Evolutionary conservation across 1,140 invertebrate genomes (phyloP), one percentile per base, ranked within the genome.

Genomic region (Radopholus similis): DNA sequence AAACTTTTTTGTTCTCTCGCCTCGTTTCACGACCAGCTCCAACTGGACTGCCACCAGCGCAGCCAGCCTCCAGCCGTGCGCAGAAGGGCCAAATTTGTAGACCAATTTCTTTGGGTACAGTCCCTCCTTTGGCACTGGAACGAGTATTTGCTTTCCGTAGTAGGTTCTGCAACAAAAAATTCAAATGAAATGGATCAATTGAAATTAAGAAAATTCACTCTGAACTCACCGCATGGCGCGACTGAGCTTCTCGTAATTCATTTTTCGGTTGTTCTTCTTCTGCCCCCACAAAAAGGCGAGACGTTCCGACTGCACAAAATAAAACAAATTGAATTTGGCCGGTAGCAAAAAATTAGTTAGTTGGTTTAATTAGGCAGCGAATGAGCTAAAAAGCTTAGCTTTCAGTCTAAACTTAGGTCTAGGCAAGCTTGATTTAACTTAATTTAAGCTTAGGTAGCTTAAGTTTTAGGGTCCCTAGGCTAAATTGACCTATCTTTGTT

Each of bases 221-320:
- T n/a, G n/a, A n/a, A n/a, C 18, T 68, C 55, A 70, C 88, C 92
- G 88, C 91, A 95, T 93, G 5, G 92, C 92, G 75, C 92, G 83
- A 84, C 90, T 92, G 67, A 94, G 87, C 83, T 95, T 95, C 82
- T 93, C 92, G 81, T 93, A 95, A n/a, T 90, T 93, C 92, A 94
- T 94, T 78, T 89, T 88, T 30, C 88, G 88, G 81, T 95, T 94
- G 79, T 90, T 89, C 81, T 92, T 92, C 76, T 85, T 83, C 28
- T 87, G 87, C 0, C 91, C 92, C 92, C 92, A 94, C 65, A 92
- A 85, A 35, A 51, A 64, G 6, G 62, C 44, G 2, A 64, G 13
- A 32, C 53, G 51, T 64, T 64, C 51, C 23, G 62, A 64, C 26
- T n/a, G n/a, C n/a, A n/a, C n/a, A n/a, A n/a, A n/a, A n/a, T n/a